phyloP scores from a whole-genome alignment of 1,140 invertebrate genomes.

The Drosophila pseudoananassae region DNA sequence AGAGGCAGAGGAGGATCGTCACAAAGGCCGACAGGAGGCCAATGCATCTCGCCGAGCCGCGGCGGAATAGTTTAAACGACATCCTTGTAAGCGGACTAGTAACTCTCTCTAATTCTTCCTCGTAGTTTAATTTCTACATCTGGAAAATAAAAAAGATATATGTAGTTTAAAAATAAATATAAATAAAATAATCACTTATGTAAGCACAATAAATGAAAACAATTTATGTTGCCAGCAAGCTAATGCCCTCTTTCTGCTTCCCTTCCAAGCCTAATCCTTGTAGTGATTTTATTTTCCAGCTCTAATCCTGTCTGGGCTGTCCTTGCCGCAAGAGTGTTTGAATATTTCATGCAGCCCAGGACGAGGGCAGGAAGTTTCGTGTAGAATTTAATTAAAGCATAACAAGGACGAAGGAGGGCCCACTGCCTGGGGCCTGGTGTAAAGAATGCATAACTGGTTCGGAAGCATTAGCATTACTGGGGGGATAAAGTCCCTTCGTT shows the following conservation, averaged over 20 bases:
- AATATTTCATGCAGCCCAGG: conserved; percentile 29
- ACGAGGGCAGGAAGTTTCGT: conserved; percentile 37
- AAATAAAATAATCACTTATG: background rate
- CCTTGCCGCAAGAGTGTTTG: conserved; percentile 37
- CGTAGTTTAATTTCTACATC: conserved; percentile 48
- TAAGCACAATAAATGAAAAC: conserved; percentile 10
- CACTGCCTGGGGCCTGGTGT: conserved; percentile 18
- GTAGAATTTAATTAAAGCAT: conserved; percentile 47
- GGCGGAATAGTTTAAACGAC: conserved; percentile 82
- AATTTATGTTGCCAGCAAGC: conserved; percentile 3
- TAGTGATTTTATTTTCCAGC: conserved; percentile 26
- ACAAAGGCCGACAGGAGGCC: conserved; percentile 80
- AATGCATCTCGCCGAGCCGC: conserved; percentile 81
- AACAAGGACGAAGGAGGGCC: conserved; percentile 11
- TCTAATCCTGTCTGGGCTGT: conserved; percentile 41
- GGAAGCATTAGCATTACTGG: conserved; percentile 6
- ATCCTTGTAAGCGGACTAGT: conserved; percentile 43
- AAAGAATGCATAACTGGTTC: conserved; percentile 36
- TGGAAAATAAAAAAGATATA: conserved; percentile 16
- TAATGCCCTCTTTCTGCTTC: background rate
- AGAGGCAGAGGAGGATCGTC: conserved; percentile 80
- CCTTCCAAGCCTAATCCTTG: conserved; percentile 13
- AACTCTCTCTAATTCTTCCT: conserved; percentile 9
- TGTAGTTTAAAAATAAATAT: too few species aligned
- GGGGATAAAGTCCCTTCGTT: conserved; percentile 1